phyloP scores from a whole-genome alignment of 2,113 vertebrate genomes.

The Dicentrarchus labrax region DNA sequence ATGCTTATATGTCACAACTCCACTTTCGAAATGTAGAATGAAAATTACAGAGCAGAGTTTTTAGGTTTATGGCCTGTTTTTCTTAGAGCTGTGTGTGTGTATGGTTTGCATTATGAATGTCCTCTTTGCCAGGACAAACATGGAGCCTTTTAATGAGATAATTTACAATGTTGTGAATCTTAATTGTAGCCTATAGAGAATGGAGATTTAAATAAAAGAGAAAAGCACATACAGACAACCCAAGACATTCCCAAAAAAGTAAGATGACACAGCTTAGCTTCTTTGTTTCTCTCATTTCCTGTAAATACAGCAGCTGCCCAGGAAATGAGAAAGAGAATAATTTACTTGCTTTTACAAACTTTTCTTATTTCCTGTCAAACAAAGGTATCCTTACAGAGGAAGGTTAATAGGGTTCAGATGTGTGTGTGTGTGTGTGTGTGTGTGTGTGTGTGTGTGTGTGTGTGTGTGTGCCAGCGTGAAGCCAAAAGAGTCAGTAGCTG shows the following conservation, averaged over 20 bases:
- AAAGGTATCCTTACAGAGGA: neutral
- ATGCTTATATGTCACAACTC: neutral
- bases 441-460: too few relatives aligned
- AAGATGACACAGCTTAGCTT: too few relatives aligned
- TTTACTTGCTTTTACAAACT: neutral
- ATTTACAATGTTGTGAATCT: neutral
- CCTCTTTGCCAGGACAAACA: neutral
- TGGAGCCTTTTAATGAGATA: neutral
- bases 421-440: too few relatives aligned
- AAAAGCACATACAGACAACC: neutral
- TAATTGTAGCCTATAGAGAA: neutral
- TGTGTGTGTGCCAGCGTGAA: too few relatives aligned
- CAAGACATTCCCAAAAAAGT: neutral
- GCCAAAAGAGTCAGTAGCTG: neutral
- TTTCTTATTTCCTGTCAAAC: neutral
- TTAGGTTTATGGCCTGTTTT: neutral
- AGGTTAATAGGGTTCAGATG: neutral
- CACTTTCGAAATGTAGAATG: neutral
- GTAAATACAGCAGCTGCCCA: neutral
- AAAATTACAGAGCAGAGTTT: constrained; percentile 16
- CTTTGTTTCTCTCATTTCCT: neutral
- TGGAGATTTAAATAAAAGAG: neutral
- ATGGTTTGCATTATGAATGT: neutral
- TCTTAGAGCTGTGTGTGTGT: neutral
- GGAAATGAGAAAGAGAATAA: neutral